These are phyloP conservation scores for Chromis chromis DNA, from an alignment of 2,797 vertebrate species.

Conservation along the genomic window DNA sequence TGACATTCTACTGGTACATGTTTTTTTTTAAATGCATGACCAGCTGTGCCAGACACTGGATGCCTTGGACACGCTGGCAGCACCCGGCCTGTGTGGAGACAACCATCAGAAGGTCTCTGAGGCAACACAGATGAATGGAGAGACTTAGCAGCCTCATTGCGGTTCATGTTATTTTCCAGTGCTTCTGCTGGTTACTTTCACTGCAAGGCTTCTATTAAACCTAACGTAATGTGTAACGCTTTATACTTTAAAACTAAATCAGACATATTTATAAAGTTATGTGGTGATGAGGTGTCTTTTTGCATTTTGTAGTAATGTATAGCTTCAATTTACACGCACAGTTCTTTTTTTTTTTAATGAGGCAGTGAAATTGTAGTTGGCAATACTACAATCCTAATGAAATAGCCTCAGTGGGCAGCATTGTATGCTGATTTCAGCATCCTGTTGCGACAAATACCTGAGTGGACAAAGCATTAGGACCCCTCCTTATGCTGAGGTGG, in stretches of 20 bases:
- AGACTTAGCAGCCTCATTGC: slow-evolving; percentile 27
- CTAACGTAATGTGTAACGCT: not conserved
- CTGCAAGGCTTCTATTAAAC: slow-evolving; percentile 25
- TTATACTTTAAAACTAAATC: not conserved
- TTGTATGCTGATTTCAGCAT: not conserved
- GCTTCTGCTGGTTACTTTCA: not conserved
- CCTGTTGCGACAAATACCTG: not conserved
- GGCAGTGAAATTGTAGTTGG: not conserved
- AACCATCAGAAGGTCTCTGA: slow-evolving; percentile 22
- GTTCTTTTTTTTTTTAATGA: not conserved
- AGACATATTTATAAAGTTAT: not conserved
- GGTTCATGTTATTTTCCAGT: slow-evolving; percentile 48
- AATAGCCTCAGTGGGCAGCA: not conserved
- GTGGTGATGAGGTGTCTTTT: not conserved
- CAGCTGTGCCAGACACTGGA: slow-evolving; percentile 25
- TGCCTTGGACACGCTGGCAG: slow-evolving; percentile 46
- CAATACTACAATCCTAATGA: not conserved
- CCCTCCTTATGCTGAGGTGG: slow-evolving; percentile 18
- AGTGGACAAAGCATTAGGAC: slow-evolving; percentile 8
- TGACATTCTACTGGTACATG: not conserved
- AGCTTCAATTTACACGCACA: not conserved
- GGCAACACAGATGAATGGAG: slow-evolving; percentile 46
- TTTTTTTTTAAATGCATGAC: slow-evolving; percentile 9
- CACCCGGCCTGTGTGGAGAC: slow-evolving; percentile 8
- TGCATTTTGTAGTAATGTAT: not conserved